phyloP scores from a whole-genome alignment of 23 tunicate species.

The Ascidia mentula region DNA sequence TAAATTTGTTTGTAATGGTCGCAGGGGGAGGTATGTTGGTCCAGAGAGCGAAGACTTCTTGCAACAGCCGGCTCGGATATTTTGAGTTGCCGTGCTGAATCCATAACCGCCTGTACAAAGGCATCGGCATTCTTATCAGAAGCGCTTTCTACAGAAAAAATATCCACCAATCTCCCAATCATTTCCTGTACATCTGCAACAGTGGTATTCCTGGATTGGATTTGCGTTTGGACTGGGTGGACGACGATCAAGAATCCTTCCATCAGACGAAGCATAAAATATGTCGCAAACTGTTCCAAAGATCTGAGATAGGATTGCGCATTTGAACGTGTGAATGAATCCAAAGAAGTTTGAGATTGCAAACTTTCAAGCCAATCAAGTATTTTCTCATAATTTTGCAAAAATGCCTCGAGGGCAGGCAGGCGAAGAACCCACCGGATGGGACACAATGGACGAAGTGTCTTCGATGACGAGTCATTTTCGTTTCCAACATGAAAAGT shows the following conservation, averaged over 20 bases:
- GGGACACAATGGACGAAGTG: constrained; percentile 11
- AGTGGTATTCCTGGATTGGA: neutral
- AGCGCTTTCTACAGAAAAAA: neutral
- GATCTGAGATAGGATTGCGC: neutral
- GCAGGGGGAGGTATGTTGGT: neutral
- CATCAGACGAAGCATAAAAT: constrained; percentile 16
- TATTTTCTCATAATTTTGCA: constrained; percentile 7
- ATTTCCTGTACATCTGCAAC: constrained; percentile 6
- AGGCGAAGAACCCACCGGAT: constrained; percentile 12
- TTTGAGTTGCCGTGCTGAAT: neutral
- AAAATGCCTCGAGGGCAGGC: constrained; percentile 2
- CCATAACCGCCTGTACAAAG: neutral
- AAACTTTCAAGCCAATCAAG: constrained; percentile 21
- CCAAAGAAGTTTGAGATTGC: neutral
- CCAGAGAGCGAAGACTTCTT: neutral
- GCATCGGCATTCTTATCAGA: neutral
- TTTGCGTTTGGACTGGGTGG: constrained; percentile 1
- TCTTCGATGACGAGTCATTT: neutral
- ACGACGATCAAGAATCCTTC: neutral
- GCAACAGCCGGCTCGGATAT: constrained; percentile 1
- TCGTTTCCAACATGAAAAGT: constrained; percentile 10
- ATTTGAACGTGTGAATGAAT: constrained; percentile 1
- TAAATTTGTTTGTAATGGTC: neutral
- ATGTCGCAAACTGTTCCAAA: constrained; percentile 8
- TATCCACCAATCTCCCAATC: neutral